phyloP scores from a whole-genome alignment of 2,113 vertebrate species.

The Tylochromis polylepis region DNA sequence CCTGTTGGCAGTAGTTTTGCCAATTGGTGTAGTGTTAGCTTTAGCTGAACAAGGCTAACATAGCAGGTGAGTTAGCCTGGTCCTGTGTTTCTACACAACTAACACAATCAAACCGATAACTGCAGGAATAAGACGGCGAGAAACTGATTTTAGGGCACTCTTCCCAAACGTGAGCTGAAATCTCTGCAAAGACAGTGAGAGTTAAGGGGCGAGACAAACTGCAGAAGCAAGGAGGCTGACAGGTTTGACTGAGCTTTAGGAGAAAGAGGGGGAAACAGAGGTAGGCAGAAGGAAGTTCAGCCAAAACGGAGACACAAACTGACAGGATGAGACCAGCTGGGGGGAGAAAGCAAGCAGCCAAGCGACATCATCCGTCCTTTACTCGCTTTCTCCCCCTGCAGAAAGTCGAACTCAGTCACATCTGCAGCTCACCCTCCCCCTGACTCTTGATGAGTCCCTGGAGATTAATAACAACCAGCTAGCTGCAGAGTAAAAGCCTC shows the following conservation, averaged over 20 bases:
- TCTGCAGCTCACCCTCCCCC: not conserved
- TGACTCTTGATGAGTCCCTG: not conserved
- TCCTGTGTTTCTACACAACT: no score
- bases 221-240: not conserved
- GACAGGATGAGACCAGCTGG: not conserved
- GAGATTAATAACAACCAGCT: not conserved
- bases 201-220: not conserved
- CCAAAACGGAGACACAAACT: not conserved
- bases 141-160: not conserved
- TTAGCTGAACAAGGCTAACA: not conserved
- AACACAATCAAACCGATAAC: not conserved
- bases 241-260: not conserved
- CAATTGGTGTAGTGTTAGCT: not conserved
- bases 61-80: not conserved
- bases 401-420: not conserved
- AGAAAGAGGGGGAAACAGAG: not conserved
- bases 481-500: not conserved
- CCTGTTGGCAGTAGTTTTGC: not conserved
- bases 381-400: not conserved
- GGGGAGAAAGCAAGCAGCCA: not conserved
- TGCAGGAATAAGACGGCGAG: fast-evolving
- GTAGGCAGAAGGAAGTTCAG: not conserved
- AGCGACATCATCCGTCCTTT: not conserved
- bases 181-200: not conserved
- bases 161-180: not conserved